These are phyloP conservation scores for Choloepus hoffmanni DNA, from an alignment of 2,113 vertebrate species.

Conservation along the genomic window DNA sequence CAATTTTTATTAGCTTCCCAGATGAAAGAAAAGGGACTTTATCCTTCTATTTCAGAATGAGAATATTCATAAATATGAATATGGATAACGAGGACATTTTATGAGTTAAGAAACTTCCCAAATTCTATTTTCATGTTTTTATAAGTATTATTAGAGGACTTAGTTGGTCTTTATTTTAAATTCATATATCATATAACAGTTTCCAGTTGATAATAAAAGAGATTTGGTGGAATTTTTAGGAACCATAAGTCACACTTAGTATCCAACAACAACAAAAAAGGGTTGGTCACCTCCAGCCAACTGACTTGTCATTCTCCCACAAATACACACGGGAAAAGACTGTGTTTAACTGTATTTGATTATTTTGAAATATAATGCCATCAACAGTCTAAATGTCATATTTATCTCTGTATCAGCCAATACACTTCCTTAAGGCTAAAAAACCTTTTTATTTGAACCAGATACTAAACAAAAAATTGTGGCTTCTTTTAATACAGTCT, in stretches of 20 bases:
- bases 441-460: constrained; percentile 32
- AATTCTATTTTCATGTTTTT: constrained; percentile 13
- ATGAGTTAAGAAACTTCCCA: constrained; percentile 33
- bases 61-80: constrained; percentile 35
- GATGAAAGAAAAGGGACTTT: constrained; percentile 21
- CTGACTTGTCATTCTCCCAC: background rate
- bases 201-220: constrained; percentile 4
- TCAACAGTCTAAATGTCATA: background rate
- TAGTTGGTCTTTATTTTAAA: constrained; percentile 4
- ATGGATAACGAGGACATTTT: background rate
- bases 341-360: background rate
- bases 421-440: constrained; percentile 36
- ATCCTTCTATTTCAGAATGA: constrained; percentile 34
- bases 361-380: constrained; percentile 26
- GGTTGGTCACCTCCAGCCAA: background rate
- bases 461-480: background rate
- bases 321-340: background rate
- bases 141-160: constrained; percentile 1
- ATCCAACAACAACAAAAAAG: background rate
- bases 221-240: constrained; percentile 8
- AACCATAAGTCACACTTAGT: background rate
- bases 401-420: background rate
- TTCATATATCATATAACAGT: constrained; percentile 32
- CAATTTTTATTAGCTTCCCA: constrained; percentile 26
- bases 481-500: background rate